Evolutionary conservation across 2,888 invertebrate genomes (phyloP), one percentile per base, ranked within the genome.

Genomic region (Diarsia brunnea): DNA sequence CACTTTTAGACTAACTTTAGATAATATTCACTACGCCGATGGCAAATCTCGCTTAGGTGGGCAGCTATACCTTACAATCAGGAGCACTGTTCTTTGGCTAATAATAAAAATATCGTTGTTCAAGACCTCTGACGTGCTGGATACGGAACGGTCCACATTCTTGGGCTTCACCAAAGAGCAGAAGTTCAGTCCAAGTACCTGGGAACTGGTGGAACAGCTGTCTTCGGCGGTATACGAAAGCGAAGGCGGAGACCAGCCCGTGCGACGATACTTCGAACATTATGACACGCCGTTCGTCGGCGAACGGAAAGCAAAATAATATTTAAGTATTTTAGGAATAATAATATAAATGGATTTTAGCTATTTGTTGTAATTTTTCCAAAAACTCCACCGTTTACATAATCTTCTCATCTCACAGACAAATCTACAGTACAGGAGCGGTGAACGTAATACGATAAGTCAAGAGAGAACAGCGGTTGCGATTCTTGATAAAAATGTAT

Each of bases 241-340:
- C 8, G 81, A 83, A 0, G 73, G 70, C 0, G 95, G 95, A 0
- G 95, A 95, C 51, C 90, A 95, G 0, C 87, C 87, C 24, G 94
- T 95, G 60, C 89, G 93, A 16, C 89, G 95, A 5, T 95, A 95
- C 84, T 95, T 92, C 83, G 93, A 95, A 21, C 81, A 84, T 2
- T 95, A 92, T 70, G 93, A 94, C 24, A 92, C 95, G 8, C 94
- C 95, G 0, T 95, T 95, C 71, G 76, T 90, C 0, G 92, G 87
- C 24, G 78, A 81, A 11, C 8, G 0, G 60, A 70, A 67, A 64
- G n/a, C 63, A 24, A 24, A 55, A 43, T 71, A 81, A 61, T 61
- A 7, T 3, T 24, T 49, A 69, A 21, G 10, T 51, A 47, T 61
- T 79, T 27, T 74, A 64, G 14, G 14, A 27, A n/a, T 73, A 47